phyloP scores from a whole-genome alignment of 2,888 invertebrate genomes.

The Eupelmus urozonus region DNA sequence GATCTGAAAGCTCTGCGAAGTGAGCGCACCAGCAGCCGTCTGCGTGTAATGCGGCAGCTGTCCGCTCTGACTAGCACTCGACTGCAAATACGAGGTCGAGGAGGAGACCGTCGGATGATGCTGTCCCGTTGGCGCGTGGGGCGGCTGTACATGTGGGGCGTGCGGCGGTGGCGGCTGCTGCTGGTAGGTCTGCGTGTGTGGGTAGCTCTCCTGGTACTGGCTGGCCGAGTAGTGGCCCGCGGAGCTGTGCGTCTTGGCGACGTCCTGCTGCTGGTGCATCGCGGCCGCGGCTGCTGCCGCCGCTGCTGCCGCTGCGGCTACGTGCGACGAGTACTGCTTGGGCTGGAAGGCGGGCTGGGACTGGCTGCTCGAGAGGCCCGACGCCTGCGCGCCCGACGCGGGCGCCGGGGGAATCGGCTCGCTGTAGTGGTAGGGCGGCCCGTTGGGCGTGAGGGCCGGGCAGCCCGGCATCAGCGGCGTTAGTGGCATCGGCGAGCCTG shows the following conservation, averaged over 20 bases:
- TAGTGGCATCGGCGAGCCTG: constrained; percentile 75
- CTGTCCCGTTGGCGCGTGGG: not conserved
- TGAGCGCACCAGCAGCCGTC: constrained; percentile 59
- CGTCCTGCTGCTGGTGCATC: constrained; percentile 72
- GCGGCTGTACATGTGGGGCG: constrained; percentile 2
- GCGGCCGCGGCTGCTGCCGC: constrained; percentile 70
- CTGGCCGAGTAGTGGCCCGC: constrained; percentile 59
- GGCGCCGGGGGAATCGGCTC: constrained; percentile 79
- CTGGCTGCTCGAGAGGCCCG: constrained; percentile 72
- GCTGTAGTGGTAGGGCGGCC: constrained; percentile 80
- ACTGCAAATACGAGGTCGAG: constrained; percentile 69
- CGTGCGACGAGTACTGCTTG: constrained; percentile 54
- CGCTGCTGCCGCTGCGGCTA: constrained; percentile 71
- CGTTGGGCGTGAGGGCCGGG: constrained; percentile 74
- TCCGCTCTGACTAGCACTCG: constrained; percentile 70
- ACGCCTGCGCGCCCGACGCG: constrained; percentile 77
- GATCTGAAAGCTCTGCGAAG: constrained; percentile 68
- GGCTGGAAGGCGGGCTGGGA: constrained; percentile 75
- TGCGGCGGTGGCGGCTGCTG: constrained; percentile 75
- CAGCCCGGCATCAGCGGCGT: constrained; percentile 76
- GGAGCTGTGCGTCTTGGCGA: constrained; percentile 64
- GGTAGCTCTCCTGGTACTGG: constrained; percentile 78
- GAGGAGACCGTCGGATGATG: constrained; percentile 69
- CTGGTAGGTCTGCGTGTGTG: constrained; percentile 78
- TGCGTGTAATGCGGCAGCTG: constrained; percentile 73